phyloP scores from a whole-genome alignment of 2,113 vertebrate genomes.

The Hypomesus transpacificus region DNA sequence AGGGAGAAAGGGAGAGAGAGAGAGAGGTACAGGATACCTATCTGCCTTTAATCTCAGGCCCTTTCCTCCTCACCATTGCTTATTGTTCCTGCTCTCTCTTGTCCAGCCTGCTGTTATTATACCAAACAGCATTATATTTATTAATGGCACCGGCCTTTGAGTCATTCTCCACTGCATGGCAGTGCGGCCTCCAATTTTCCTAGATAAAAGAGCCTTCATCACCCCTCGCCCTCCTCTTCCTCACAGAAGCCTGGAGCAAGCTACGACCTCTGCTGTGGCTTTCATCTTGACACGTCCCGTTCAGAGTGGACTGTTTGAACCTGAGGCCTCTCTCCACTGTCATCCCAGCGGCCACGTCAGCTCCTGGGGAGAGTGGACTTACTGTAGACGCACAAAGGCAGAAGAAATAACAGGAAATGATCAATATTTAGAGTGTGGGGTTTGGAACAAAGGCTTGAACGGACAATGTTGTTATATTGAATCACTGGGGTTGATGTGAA shows the following conservation, averaged over 20 bases:
- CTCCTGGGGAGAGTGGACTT: background rate
- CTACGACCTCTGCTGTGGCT: conserved; percentile 59
- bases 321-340: conserved; percentile 31
- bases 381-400: background rate
- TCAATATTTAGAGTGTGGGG: too few relatives aligned
- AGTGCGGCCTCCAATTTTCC: conserved; percentile 56
- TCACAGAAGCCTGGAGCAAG: conserved; percentile 48
- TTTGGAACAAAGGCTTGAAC: background rate
- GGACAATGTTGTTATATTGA: too few relatives aligned
- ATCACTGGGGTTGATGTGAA: too few relatives aligned
- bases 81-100: conserved; percentile 57
- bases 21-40: conserved; percentile 49
- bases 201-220: conserved; percentile 73
- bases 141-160: conserved; percentile 66
- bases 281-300: conserved; percentile 64
- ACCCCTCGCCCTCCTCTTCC: conserved; percentile 42
- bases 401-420: too few relatives aligned
- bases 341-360: conserved; percentile 45
- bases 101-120: conserved; percentile 71
- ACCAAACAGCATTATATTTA: conserved; percentile 74
- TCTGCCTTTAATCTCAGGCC: conserved; percentile 64
- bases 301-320: conserved; percentile 41
- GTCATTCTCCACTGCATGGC: conserved; percentile 37
- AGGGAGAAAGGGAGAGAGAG: conserved; percentile 29
- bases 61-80: conserved; percentile 38